Evolutionary conservation across 2,113 vertebrate species (phyloP).

Genomic region (Willisornis vidua): DNA sequence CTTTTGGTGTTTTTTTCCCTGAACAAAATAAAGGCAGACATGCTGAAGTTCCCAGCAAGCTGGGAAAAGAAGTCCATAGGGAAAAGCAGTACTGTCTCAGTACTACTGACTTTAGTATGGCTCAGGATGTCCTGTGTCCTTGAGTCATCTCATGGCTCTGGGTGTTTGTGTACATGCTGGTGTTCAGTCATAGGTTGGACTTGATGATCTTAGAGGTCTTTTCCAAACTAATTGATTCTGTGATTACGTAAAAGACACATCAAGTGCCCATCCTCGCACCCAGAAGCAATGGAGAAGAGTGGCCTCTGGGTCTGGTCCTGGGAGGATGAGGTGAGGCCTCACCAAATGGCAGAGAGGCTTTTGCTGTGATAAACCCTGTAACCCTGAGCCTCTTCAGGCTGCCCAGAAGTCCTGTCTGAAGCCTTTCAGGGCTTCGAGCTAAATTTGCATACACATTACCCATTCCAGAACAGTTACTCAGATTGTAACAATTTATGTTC

Average conservation of each 20-base stretch:
- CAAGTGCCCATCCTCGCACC: not conserved
- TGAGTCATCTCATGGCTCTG: not conserved
- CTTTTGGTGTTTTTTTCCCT: not conserved
- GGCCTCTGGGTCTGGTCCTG: accelerated
- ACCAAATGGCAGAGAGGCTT: not conserved
- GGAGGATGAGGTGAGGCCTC: not conserved
- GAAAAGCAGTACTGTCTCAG: accelerated
- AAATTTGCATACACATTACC: accelerated
- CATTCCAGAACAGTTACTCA: not conserved
- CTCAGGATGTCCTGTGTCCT: not conserved
- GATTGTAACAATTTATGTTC: not conserved
- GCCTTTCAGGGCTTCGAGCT: not conserved
- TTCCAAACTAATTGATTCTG: not conserved
- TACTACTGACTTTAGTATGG: not conserved
- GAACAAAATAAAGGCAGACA: not conserved
- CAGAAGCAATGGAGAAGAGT: accelerated
- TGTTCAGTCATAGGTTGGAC: not conserved
- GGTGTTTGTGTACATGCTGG: not conserved
- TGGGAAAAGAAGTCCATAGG: not conserved
- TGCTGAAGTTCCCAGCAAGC: not conserved
- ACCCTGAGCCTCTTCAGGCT: not conserved
- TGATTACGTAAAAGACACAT: not conserved
- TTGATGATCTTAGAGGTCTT: not conserved
- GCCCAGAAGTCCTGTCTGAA: not conserved
- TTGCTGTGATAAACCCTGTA: not conserved